Evolutionary conservation across 2,888 invertebrate species (phyloP), one percentile per base, ranked within the genome.

Genomic region (Thelaira solivaga): DNA sequence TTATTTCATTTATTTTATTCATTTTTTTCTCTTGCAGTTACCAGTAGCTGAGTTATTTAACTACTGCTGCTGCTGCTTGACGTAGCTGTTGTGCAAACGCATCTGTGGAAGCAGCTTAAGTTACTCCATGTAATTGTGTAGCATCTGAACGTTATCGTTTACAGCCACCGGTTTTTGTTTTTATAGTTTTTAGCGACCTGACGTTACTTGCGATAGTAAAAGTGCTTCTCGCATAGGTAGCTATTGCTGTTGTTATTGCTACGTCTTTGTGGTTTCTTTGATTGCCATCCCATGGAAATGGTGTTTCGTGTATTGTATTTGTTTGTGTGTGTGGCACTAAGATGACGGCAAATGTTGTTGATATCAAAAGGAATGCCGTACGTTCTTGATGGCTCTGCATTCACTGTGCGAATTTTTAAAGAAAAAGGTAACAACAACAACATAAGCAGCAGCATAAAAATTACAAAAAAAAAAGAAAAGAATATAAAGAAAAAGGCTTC

Each of bases 181-280:
- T 41, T 43, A 1, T 45, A 3, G 13, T 18, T 20, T 53, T 49
- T n/a, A n/a, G n/a, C n/a, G n/a, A n/a, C 36, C 59, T 39, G 51
- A 49, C 47, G 43, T 72, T 72, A 73, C 65, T 76, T 65, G 49
- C 78, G 78, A 78, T 78, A 78, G 78, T 78, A 78, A 78, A 78
- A 78, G 78, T 78, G 73, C 78, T 43, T 39, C 36, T 22, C 45
- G 31, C n/a, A 55, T 61, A 53, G 59, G 62, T 69, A 24, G 45
- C 45, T 47, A 18, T 36, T 55, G 36, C 24, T 31, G 20, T 22
- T 64, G 29, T 31, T 55, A 18, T 16, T 18, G 22, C 16, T 59
- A 11, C 20, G 8, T 31, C 8, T 75, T 57, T 62, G 47, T 57
- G 65, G 75, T 41, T 55, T 59, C 64, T 45, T 59, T 51, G 51